A percentile compares a stretch with the other conserved stretches of the same genome.
These are phyloP conservation scores for Pollenia labialis DNA, from an alignment of 2,888 invertebrate species.

Conservation along the genomic window DNA sequence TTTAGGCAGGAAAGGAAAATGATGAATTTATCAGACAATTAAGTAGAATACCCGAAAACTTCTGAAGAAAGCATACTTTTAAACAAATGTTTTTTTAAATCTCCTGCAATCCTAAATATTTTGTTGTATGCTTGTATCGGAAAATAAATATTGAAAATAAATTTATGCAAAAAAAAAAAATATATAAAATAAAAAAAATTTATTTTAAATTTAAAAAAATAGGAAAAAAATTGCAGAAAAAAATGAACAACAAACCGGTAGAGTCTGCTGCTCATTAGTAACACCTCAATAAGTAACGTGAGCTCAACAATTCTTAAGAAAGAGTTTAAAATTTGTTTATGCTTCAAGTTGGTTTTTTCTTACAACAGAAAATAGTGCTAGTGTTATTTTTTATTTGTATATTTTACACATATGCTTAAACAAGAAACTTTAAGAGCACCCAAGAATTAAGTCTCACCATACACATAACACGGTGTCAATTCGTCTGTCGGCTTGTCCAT, in stretches of 20 bases:
- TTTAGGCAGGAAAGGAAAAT: slow-evolving; percentile 20
- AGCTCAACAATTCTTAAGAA: slow-evolving; percentile 56
- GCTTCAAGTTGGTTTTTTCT: slow-evolving; percentile 25
- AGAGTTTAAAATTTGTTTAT: slow-evolving; percentile 39
- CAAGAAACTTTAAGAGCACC: slow-evolving; percentile 13
- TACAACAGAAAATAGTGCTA: slow-evolving; percentile 32
- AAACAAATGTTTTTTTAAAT: too few relatives aligned
- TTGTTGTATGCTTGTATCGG: slow-evolving; percentile 3
- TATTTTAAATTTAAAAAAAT: not conserved
- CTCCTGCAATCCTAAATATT: slow-evolving; percentile 12
- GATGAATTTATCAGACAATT: not conserved
- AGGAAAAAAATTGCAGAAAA: not conserved
- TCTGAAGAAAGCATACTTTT: slow-evolving; percentile 28
- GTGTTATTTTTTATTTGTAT: slow-evolving; percentile 10
- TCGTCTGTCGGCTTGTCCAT: not conserved
- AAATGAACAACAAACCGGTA: slow-evolving; percentile 62
- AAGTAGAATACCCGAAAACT: not conserved
- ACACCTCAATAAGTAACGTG: slow-evolving; percentile 68
- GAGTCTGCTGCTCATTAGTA: slow-evolving; percentile 64
- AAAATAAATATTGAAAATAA: slow-evolving; percentile 52
- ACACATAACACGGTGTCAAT: not conserved
- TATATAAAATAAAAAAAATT: slow-evolving; percentile 1
- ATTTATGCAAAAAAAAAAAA: slow-evolving; percentile 36
- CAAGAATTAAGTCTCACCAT: slow-evolving; percentile 7
- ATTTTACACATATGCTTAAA: slow-evolving; percentile 33